Evolutionary conservation across 2,797 vertebrate genomes (phyloP).

Genomic region (Microctenopoma steveboyesi): DNA sequence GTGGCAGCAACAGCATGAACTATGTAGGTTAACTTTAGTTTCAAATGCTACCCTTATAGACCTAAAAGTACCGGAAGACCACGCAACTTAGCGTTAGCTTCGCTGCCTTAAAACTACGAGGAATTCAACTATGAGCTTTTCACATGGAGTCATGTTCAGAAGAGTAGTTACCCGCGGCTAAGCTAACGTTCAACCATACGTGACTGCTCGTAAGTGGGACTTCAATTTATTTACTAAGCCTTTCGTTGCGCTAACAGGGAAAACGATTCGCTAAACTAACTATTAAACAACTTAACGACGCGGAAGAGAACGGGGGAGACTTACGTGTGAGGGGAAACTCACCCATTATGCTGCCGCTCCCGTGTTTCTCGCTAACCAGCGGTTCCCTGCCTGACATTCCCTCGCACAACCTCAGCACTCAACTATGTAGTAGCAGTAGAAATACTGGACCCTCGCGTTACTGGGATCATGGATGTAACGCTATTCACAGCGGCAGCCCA

Average conservation of each 20-base stretch:
- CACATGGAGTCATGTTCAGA: not conserved
- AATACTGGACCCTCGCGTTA: no score
- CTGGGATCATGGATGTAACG: no score
- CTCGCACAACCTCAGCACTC: conserved; percentile 73
- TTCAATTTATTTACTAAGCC: not conserved
- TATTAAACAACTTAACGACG: not conserved
- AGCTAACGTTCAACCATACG: conserved; percentile 17
- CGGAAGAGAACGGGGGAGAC: not conserved
- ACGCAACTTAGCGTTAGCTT: not conserved
- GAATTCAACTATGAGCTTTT: not conserved
- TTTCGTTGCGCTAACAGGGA: not conserved
- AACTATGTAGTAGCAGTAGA: conserved; percentile 3
- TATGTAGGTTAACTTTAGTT: not conserved
- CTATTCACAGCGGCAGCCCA: not conserved
- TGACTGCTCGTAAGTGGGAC: not conserved
- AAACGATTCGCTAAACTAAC: not conserved
- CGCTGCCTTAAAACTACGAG: not conserved
- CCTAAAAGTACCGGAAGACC: conserved; percentile 39
- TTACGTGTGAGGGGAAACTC: conserved; percentile 34
- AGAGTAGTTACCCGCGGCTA: not conserved
- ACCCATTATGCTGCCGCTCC: conserved; percentile 83
- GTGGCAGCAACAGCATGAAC: conserved; percentile 5
- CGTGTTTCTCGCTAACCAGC: conserved; percentile 75
- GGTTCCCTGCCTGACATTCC: conserved; percentile 81
- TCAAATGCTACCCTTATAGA: not conserved